Evolutionary conservation across 2,113 vertebrate genomes (phyloP), one percentile per base, ranked within the genome.

Genomic region (Heterotilapia buettikoferi): DNA sequence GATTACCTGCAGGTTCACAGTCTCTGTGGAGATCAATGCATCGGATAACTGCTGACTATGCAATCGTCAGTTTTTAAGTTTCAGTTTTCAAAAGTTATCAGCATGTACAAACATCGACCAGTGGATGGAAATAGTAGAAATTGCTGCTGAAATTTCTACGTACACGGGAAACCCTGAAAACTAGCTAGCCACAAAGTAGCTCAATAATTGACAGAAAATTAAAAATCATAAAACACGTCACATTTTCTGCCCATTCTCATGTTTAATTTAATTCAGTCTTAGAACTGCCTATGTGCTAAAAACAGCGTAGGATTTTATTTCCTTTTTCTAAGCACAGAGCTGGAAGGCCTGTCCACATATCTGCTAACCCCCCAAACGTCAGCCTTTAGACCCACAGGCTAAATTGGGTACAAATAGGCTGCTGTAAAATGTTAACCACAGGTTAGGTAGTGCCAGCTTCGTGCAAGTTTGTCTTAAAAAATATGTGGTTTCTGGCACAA

Each of bases 361-460:
- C 71, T 76, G 68, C 14, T 47, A 18, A 47, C 9, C 40, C 9
- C 33, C 68, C 40, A 29, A 45, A 29, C 9, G 2, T 26, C 9
- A 0, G 9, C 9, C 9, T 47, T 29, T 0, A 11, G 2, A 18
- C 21, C 8, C 21, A 26, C 38, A 45, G 21, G 14, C 68, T 47
- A 0, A 1, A 10, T 73, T 26, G 21, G 38, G 9, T 53, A n/a
- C 4, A 53, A 53, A 53, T 3, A n/a, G 38, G 19, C 47, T 8
- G 18, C 18, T 18, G 40, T 26, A 26, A 66, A n/a, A 66, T n/a
- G 61, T 36, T 66, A 66, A 66, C 18, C 31, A 36, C 61, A 36
- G 61, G 9, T 66, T 38, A 38, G 61, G 19, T 38, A 13, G 61
- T n/a, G 33, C 10, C 61, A 38, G 33, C 18, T 38, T 66, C 33